These are phyloP conservation scores for Odontothrips loti DNA, from an alignment of 2,888 invertebrate species.

Conservation along the genomic window DNA sequence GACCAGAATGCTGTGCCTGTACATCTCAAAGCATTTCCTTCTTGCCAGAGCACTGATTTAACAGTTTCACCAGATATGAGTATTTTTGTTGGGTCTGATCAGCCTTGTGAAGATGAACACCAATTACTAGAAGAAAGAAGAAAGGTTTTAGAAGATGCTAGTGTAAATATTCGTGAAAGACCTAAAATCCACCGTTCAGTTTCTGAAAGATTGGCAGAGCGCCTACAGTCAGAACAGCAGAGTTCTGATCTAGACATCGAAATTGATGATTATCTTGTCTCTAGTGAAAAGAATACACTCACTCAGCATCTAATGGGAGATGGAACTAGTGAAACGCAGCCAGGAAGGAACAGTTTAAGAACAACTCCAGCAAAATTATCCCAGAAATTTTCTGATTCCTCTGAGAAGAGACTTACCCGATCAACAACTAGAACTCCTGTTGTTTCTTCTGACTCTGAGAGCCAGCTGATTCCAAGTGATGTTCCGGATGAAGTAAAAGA, in stretches of 20 bases:
- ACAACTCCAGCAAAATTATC: not conserved
- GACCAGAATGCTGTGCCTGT: too few relatives aligned
- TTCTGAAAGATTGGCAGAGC: not conserved
- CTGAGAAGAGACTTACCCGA: not conserved
- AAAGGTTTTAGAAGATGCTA: not conserved
- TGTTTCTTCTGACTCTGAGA: not conserved
- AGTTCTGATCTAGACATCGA: too few relatives aligned
- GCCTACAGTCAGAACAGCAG: not conserved
- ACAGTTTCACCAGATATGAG: not conserved
- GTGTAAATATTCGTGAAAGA: not conserved
- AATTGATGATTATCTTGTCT: too few relatives aligned
- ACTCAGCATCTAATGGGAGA: too few relatives aligned
- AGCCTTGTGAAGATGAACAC: not conserved
- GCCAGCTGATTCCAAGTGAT: not conserved
- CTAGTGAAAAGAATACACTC: too few relatives aligned
- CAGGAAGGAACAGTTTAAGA: not conserved
- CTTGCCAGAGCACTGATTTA: too few relatives aligned
- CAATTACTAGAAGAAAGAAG: not conserved
- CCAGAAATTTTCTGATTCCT: not conserved
- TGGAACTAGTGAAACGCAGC: too few relatives aligned
- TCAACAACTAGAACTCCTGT: not conserved
- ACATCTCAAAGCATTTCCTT: too few relatives aligned
- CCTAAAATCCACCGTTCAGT: not conserved
- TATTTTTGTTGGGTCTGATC: constrained; percentile 5
- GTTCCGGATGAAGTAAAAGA: constrained; percentile 7